These are phyloP conservation scores for Brachionus sp. DNA, from an alignment of 1,140 invertebrate genomes.

Conservation along the genomic window DNA sequence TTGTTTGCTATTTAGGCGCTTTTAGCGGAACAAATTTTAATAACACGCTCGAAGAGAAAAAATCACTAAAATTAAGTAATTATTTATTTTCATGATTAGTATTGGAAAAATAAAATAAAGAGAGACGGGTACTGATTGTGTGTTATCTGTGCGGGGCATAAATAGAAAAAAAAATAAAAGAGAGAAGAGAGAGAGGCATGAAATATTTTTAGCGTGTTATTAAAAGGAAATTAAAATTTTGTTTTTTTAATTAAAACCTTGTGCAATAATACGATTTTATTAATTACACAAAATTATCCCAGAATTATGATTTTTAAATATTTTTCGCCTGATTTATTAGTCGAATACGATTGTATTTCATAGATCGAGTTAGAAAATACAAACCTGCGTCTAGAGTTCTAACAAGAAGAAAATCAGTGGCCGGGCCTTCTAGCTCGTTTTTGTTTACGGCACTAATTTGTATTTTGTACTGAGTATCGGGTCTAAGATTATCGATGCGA, in stretches of 20 bases:
- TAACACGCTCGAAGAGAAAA: neutral
- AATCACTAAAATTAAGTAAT: neutral
- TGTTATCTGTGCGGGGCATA: neutral
- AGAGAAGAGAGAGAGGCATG: neutral
- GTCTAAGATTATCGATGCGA: constrained; percentile 36
- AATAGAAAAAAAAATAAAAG: too few relatives aligned
- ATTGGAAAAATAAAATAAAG: neutral
- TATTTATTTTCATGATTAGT: neutral
- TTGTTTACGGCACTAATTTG: constrained; percentile 29
- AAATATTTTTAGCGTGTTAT: neutral
- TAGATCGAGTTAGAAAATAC: neutral
- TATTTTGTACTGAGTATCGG: constrained; percentile 29
- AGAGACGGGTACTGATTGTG: too few relatives aligned
- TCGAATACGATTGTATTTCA: neutral
- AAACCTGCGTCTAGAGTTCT: constrained; percentile 21
- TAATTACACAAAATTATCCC: neutral
- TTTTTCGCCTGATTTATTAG: neutral
- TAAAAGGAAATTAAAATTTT: neutral
- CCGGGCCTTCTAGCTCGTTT: constrained; percentile 24
- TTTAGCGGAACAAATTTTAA: neutral
- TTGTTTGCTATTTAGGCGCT: neutral
- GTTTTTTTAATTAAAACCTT: neutral
- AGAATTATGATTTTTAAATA: neutral
- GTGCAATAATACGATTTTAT: neutral
- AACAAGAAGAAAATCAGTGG: neutral